Percentiles rank a stretch among this genome's conserved stretches.
phyloP scores from a whole-genome alignment of 2,888 invertebrate species.

The Apodemia mormo region DNA sequence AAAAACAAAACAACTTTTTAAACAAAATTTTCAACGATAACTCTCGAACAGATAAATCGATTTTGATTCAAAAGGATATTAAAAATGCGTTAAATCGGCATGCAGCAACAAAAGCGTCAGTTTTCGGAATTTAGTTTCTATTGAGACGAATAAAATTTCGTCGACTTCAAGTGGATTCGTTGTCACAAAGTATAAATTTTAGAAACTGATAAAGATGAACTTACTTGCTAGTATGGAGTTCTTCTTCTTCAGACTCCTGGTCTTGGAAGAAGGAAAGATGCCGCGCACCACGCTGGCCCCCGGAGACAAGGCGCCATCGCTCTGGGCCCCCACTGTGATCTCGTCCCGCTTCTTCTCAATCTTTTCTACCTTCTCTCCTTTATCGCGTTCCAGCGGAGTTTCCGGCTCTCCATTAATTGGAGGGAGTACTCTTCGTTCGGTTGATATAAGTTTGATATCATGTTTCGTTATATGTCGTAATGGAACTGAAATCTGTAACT shows the following conservation, averaged over 20 bases:
- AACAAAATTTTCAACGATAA: no score
- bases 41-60: no score
- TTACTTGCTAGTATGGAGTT: slow-evolving; percentile 88
- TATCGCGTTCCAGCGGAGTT: slow-evolving; percentile 39
- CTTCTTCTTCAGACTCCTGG: slow-evolving; percentile 86
- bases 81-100: no score
- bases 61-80: no score
- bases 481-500: slow-evolving; percentile 55
- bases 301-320: slow-evolving; percentile 59
- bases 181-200: no score
- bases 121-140: no score
- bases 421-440: slow-evolving; percentile 54
- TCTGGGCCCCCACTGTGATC: slow-evolving; percentile 31
- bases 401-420: slow-evolving; percentile 52
- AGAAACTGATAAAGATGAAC: slow-evolving; percentile 46
- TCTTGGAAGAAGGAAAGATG: slow-evolving; percentile 81
- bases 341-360: slow-evolving; percentile 38
- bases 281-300: slow-evolving; percentile 72
- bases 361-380: slow-evolving; percentile 33
- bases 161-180: no score
- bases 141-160: no score
- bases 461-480: slow-evolving; percentile 64
- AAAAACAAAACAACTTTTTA: no score
- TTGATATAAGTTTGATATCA: slow-evolving; percentile 61
- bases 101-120: no score